Evolutionary conservation across 37 sponge, comb jelly and placozoan species (phyloP).

Genomic region (Diacarnus erythraeanus): DNA sequence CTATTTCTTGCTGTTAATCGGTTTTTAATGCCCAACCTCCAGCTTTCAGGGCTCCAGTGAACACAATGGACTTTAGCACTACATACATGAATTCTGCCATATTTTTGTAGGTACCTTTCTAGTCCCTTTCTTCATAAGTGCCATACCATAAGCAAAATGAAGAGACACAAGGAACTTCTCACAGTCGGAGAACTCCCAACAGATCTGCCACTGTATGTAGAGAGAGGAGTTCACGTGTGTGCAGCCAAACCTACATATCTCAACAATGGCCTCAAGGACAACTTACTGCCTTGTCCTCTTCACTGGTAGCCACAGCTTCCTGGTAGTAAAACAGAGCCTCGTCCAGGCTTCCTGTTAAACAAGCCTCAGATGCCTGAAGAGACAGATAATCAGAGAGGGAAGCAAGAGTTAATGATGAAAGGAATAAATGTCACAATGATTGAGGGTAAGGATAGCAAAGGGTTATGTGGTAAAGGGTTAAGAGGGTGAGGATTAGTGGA

Average conservation of each 20-base stretch:
- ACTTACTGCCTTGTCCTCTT: constrained; percentile 20
- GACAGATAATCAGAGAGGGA: background rate
- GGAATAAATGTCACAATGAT: too few species aligned
- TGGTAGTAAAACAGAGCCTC: constrained; percentile 18
- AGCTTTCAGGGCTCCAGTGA: too few species aligned
- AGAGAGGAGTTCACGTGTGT: background rate
- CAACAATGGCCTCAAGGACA: background rate
- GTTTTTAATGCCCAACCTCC: too few species aligned
- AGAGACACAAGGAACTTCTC: constrained; percentile 31
- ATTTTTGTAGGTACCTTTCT: too few species aligned
- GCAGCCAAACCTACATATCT: too few species aligned
- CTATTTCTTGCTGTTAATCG: too few species aligned
- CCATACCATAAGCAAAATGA: constrained; percentile 15
- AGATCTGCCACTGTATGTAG: constrained; percentile 28
- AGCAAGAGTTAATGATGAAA: too few species aligned
- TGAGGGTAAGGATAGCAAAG: too few species aligned
- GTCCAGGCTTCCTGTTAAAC: constrained; percentile 5
- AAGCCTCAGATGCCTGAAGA: constrained; percentile 24
- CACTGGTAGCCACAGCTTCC: background rate
- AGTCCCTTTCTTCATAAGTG: constrained; percentile 17
- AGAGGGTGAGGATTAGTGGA: too few species aligned
- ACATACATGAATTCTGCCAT: too few species aligned
- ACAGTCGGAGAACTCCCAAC: constrained; percentile 10
- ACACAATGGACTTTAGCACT: too few species aligned
- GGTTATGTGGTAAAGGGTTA: too few species aligned